Conservation (phyloP, 1,140 invertebrate species). For the Oedothorax gibbosus region DNA sequence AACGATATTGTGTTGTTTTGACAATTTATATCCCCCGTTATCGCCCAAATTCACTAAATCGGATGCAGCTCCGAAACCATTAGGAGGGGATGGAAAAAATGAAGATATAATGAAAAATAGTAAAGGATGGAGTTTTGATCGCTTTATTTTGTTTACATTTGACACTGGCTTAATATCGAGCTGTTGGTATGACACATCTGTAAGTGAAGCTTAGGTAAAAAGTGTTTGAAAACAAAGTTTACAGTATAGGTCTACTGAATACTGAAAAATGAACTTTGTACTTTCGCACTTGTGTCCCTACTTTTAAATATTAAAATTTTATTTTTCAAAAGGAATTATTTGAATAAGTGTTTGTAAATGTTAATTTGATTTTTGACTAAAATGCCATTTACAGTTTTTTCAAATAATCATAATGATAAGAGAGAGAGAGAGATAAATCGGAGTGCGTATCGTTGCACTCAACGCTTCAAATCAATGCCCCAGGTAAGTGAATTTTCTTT, state of each 20-base stretch:
- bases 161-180: constrained; percentile 49
- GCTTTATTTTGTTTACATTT: constrained; percentile 56
- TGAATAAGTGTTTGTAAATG: too few relatives aligned
- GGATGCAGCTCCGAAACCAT: constrained; percentile 23
- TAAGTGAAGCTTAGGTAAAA: too few relatives aligned
- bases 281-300: too few relatives aligned
- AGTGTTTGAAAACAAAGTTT: too few relatives aligned
- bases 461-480: constrained; percentile 27
- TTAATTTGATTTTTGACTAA: too few relatives aligned
- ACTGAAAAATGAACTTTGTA: too few relatives aligned
- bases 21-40: constrained; percentile 57
- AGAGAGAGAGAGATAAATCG: constrained; percentile 29
- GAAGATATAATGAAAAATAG: constrained; percentile 49
- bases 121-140: constrained; percentile 57
- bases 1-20: constrained; percentile 56
- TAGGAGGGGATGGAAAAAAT: constrained; percentile 22
- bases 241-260: too few relatives aligned
- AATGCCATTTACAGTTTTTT: too few relatives aligned
- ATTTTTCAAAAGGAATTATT: too few relatives aligned
- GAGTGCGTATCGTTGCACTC: constrained; percentile 6
- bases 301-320: too few relatives aligned
- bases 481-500: background rate
- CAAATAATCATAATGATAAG: background rate
- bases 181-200: too few relatives aligned
- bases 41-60: constrained; percentile 47